Evolutionary conservation across 2,113 vertebrate genomes (phyloP).

Genomic region (Etheostoma spectabile): DNA sequence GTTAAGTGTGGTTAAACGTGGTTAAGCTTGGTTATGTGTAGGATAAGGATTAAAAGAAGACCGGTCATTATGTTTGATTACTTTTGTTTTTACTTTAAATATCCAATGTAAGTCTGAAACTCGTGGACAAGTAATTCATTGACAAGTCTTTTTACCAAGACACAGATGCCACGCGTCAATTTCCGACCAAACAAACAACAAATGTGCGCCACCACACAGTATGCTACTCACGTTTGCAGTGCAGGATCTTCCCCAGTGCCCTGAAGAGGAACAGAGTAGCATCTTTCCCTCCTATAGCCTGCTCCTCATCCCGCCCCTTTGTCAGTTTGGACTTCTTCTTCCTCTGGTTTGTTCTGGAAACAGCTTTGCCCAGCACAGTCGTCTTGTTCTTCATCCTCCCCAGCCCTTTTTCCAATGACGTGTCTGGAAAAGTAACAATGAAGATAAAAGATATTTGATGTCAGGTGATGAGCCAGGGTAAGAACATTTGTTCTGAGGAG

Average conservation of each 20-base stretch:
- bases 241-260: conserved; percentile 95
- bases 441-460: neutral
- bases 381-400: conserved; percentile 78
- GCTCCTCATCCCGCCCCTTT: conserved; percentile 79
- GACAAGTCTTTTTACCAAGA: too few relatives aligned
- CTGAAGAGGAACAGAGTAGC: conserved; percentile 95
- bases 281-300: conserved; percentile 92
- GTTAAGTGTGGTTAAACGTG: too few relatives aligned
- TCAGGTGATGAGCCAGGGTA: too few relatives aligned
- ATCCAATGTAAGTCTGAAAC: too few relatives aligned
- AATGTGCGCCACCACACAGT: too few relatives aligned
- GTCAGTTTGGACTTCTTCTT: conserved; percentile 71
- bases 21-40: too few relatives aligned
- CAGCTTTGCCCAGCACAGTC: conserved; percentile 64
- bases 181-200: too few relatives aligned
- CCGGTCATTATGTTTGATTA: too few relatives aligned
- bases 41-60: too few relatives aligned
- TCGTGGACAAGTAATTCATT: too few relatives aligned
- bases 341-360: conserved; percentile 77
- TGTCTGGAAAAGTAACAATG: conserved; percentile 60
- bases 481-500: neutral
- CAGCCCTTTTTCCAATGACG: conserved; percentile 78
- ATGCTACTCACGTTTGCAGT: conserved; percentile 93
- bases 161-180: too few relatives aligned
- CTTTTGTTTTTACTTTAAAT: too few relatives aligned